Evolutionary conservation across 2,113 vertebrate genomes (phyloP), one percentile per base, ranked within the genome.

Genomic region (Centropus unirufus): DNA sequence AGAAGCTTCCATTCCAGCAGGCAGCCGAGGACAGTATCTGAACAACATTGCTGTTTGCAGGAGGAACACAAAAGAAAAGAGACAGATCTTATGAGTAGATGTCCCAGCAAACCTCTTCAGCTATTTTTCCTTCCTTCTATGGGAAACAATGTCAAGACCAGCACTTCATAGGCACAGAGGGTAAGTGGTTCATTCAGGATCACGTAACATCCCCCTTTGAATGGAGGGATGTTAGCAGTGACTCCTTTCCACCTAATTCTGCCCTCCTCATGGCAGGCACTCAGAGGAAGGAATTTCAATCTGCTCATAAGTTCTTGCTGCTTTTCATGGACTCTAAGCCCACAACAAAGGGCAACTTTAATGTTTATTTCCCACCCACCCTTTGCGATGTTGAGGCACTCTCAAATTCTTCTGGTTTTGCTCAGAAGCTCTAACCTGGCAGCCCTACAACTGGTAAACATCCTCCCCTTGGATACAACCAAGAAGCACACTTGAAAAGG

Each of bases 1-100:
- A 97, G 97, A 99, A 99, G 97, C 99, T 99, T 97, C 98, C 99
- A 83, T 99, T 99, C 99, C 99, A 99, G 97, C 99, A 99, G 61
- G 99, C 99, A 75, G 99, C 98, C 5, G 99, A 99, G 59, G 99
- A 99, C 58, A 99, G 93, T 66, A 99, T 99, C 96, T 99, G 98
- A 57, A 99, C 98, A 84, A 99, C 98, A 89, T 98, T 98, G 91
- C 99, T 99, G 96, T 46, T 96, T 81, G 93, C 78, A 93, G 63
- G 23, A 83, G 62, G 58, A 93, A 96, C 47, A 74, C 87, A 94
- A 96, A 54, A 70, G 44, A 54, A 81, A 76, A 59, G 74, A 89
- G 11, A 85, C 1, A 76, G 44, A 70, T 34, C 86, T 89, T 94
- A 94, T 9, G 23, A 95, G 61, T 5, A 51, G 36, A 69, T 29